Base-by-base conservation (phyloP, 1,140 invertebrate genomes). In the Cotesia vestalis region DNA sequence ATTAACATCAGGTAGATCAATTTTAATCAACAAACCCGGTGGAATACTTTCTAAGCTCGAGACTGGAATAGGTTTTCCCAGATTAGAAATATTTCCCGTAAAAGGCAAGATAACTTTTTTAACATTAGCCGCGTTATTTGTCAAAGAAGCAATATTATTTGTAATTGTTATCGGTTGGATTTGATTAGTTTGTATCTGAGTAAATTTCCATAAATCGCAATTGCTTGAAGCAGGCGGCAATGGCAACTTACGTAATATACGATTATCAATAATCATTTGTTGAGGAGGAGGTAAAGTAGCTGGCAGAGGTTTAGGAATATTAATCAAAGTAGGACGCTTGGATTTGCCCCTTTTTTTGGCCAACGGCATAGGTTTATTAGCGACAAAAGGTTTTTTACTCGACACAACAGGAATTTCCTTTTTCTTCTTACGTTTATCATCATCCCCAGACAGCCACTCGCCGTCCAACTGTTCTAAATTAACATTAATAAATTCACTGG, bases 311-410 rank as follows among this genome's bases (percentile, higher is more conserved):
- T 78, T 81, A 40, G 86, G 86, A 71, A 87, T 82, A 69, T 82
- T 86, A 5, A 87, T 87, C 2, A 76, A 77, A 0, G 83, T 86
- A 0, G 86, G 83, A 67, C 86, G 75, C 67, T 78, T 81, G 0
- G 82, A 83, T 72, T 86, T 86, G 0, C 86, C 86, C 52, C 85
- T 75, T 79, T 87, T 87, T 14, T 87, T 86, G 3, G 85, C 84
- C n/a, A 86, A 73, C 4, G 86, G 86, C 1, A 81, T 73, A 12
- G 84, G 84, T 71, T 85, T 86, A 51, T 83, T 84, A 51, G 83
- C 83, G 5, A 86, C 68, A 64, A 85, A 85, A 34, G 86, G 85
- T 61, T 87, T 86, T 46, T 86, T 87, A 60, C 86, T 86, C 4
- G 85, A 86, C 4, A 86, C 84, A 51, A 84, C 55, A 53, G 83